These are phyloP conservation scores for Trichonephila inaurata DNA, from an alignment of 1,140 invertebrate species.

Conservation along the genomic window DNA sequence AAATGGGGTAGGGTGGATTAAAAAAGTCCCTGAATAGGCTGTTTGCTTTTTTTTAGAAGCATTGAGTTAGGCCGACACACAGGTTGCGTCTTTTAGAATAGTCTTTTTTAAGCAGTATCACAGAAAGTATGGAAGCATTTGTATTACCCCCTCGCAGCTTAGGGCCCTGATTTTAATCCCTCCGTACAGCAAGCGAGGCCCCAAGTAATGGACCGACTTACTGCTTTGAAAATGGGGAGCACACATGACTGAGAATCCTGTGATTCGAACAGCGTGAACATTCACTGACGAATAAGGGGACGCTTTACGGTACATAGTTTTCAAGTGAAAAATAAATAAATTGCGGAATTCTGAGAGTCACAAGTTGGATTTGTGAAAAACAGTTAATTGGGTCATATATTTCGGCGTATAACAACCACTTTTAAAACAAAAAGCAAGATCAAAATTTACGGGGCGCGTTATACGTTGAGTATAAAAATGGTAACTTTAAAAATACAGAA, in stretches of 20 bases:
- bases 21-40: slow-evolving; percentile 60
- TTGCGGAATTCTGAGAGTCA: no score
- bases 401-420: no score
- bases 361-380: no score
- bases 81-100: slow-evolving; percentile 35
- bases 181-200: background rate
- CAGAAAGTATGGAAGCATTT: slow-evolving; percentile 26
- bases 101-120: background rate
- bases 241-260: background rate
- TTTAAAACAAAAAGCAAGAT: no score
- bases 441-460: no score
- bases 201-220: slow-evolving; percentile 62
- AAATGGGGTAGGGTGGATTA: slow-evolving; percentile 66
- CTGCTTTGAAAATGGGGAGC: background rate
- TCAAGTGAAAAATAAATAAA: no score
- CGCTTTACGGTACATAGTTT: no score
- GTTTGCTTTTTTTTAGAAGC: slow-evolving; percentile 62
- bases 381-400: no score
- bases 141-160: background rate
- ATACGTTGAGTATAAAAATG: no score
- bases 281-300: background rate
- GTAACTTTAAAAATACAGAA: no score
- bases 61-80: slow-evolving; percentile 35
- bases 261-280: background rate
- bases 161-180: slow-evolving; percentile 49